Base-by-base conservation (phyloP, 2,797 vertebrate species). In the Morelia viridis region DNA sequence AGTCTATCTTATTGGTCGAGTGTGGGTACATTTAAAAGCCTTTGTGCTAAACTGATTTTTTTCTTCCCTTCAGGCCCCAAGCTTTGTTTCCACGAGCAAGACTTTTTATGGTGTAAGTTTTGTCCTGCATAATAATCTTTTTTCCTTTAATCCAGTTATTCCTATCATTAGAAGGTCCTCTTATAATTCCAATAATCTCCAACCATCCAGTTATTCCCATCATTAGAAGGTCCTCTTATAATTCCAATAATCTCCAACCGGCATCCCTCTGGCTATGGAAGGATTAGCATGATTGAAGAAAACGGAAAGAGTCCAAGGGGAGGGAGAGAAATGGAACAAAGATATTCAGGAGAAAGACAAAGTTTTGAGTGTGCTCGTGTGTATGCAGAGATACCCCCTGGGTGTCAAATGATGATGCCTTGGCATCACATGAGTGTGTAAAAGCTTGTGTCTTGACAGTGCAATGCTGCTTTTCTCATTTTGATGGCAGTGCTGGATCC, bases 61-160 rank as follows among this genome's bases (percentile, higher is more conserved):
- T 28, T 24, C 28, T 17, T 93, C 2, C 92, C 83, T 31, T 41
- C 90, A 96, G 95, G 94, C 95, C 53, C 94, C 96, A 90, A 71
- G 89, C 7, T 83, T 96, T 56, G 5, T 57, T 88, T 64, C 91
- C 8, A 9, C 0, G 0, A 71, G 80, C 12, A 1, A 46, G 35
- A 13, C 4, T 15, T 2, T 1, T 7, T 0, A 50, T 62, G 17
- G 89, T 0, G 93, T 96, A 96, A 92, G 95, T 95, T 35, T 76
- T 68, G 88, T 1, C 2, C 92, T 19, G 86, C 17, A 58, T 92
- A 57, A 6, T 24, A 91, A 6, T 13, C 26, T 68, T 6, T 89
- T 50, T 60, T 28, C 53, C 71, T n/a, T 5, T 76, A 13, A n/a
- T 62, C 13, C n/a, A 31, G n/a, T n/a, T 31, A 31, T 68, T 31